Base-by-base conservation (phyloP, 2,797 vertebrate genomes). In the Schizopygopsis malacanthus region DNA sequence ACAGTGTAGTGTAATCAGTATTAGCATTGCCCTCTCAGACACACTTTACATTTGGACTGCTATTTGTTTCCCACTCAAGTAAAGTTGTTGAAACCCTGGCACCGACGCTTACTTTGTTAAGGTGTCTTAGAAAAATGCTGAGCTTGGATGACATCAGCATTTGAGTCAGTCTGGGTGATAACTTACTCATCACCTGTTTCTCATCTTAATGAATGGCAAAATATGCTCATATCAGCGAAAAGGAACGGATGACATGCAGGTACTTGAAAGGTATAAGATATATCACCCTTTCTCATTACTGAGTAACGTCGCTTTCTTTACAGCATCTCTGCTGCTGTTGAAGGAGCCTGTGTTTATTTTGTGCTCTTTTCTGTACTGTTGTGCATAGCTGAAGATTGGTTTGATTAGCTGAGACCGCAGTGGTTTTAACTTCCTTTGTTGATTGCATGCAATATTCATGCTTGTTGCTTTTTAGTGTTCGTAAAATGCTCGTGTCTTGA, bases 51-150 rank as follows among this genome's bases (percentile, higher is more conserved):
- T 50, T 25, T 3, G 4, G 33, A 61, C 28, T 12, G 1, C n/a
- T 45, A 45, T 41, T 56, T 37, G 33, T 77, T 75, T 69, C 20
- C 33, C 7, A 33, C 9, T 33, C 45, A n/a, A 69, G 25, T 25
- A 20, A 63, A 50, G 43, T 33, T 76, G 47, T 79, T 15, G 18
- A 61, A 67, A 81, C 22, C 11, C 4, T 84, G 45, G 61, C 6
- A 2, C 28, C 37, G 43, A 37, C 20, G 56, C 15, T 39, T 11
- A 61, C 52, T 61, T 28, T 69, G 39, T 22, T 77, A 82, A 84
- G 65, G 65, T 79, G 71, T 54, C 50, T 86, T 15, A 25, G 63
- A 86, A 79, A 82, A 79, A 61, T 86, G 86, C 84, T 87, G 87
- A 88, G 75, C 59, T 50, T 77, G 56, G 61, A 86, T 83, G 75